These are phyloP conservation scores for Drosophila prostipennis DNA, from an alignment of 2,888 invertebrate genomes.

Conservation along the genomic window DNA sequence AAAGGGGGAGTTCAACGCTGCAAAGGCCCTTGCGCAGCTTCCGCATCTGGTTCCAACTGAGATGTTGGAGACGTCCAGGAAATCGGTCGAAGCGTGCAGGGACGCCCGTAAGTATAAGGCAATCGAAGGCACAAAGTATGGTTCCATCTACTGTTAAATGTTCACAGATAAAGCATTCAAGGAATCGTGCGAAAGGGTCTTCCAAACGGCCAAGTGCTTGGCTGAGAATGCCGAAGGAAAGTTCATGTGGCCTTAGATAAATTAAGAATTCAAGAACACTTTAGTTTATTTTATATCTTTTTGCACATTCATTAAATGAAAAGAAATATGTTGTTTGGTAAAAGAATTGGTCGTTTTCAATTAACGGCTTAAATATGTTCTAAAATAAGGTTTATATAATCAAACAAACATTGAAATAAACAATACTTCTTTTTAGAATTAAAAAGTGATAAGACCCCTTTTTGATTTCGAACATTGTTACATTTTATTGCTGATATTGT, in stretches of 20 bases:
- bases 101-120: slow-evolving; percentile 14
- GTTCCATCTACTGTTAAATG: not conserved
- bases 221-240: slow-evolving; percentile 6
- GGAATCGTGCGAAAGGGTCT: slow-evolving; percentile 21
- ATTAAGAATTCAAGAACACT: not conserved
- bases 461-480: slow-evolving; percentile 57
- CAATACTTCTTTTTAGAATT: too few species aligned
- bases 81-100: slow-evolving; percentile 13
- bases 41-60: slow-evolving; percentile 14
- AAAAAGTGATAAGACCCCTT: not conserved
- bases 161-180: slow-evolving; percentile 11
- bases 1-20: slow-evolving; percentile 20
- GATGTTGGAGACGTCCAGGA: slow-evolving; percentile 14
- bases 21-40: slow-evolving; percentile 19
- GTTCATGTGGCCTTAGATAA: slow-evolving; percentile 16
- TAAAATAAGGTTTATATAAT: not conserved
- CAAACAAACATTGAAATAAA: not conserved
- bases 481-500: slow-evolving; percentile 71
- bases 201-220: slow-evolving; percentile 18
- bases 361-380: too few species aligned
- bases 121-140: not conserved
- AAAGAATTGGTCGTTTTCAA: too few species aligned
- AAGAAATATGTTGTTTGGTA: too few species aligned
- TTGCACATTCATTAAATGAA: too few species aligned
- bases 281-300: not conserved